Conservation (phyloP, 2,113 vertebrate genomes). For the Plotosus lineatus region DNA sequence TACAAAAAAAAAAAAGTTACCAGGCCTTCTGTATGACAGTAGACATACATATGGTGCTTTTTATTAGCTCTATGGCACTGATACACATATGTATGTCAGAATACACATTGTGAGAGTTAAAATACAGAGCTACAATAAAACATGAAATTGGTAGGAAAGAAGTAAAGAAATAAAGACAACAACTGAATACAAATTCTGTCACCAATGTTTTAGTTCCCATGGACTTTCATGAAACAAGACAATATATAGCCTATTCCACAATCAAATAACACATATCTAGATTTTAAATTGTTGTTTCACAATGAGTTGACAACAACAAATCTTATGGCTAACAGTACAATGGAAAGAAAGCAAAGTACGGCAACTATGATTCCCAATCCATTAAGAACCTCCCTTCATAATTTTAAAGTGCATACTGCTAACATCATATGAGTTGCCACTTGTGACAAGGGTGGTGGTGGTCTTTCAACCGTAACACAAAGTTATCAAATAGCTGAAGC, state of each 20-base stretch:
- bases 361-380: not conserved
- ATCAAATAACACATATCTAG: slow-evolving; percentile 12
- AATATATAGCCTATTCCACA: slow-evolving; percentile 47
- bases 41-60: slow-evolving; percentile 46
- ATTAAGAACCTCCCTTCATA: not conserved
- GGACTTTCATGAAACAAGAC: slow-evolving; percentile 48
- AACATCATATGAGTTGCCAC: not conserved
- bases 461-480: not conserved
- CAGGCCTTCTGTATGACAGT: not conserved
- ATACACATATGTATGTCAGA: slow-evolving; percentile 60
- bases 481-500: not conserved
- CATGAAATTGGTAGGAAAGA: slow-evolving; percentile 46
- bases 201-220: slow-evolving; percentile 55
- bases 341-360: not conserved
- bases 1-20: not conserved
- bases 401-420: not conserved
- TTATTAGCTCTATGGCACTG: slow-evolving; percentile 85
- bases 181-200: slow-evolving; percentile 41
- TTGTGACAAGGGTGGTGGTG: not conserved
- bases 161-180: slow-evolving; percentile 49
- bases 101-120: not conserved
- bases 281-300: not conserved
- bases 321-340: not conserved
- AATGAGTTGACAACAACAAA: not conserved
- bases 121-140: slow-evolving; percentile 34